These are phyloP conservation scores for Cebus imitator DNA, from an alignment of 2,113 vertebrate species.

Conservation along the genomic window DNA sequence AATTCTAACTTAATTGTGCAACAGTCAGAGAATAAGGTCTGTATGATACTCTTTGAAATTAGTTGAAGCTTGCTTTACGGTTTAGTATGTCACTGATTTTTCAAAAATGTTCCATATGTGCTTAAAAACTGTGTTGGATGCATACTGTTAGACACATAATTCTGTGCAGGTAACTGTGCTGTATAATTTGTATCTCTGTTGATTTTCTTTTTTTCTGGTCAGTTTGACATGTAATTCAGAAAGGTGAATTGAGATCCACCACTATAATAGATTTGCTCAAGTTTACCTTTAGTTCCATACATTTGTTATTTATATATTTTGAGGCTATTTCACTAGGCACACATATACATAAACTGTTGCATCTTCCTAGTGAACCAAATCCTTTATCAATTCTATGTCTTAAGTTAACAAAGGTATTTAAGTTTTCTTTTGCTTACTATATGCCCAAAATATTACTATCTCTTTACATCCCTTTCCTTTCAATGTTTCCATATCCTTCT, in stretches of 20 bases:
- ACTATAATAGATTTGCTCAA: background rate
- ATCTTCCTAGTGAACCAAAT: background rate
- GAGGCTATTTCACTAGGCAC: background rate
- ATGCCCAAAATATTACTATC: background rate
- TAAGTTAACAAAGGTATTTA: background rate
- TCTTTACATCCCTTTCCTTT: background rate
- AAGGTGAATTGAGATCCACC: background rate
- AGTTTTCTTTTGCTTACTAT: background rate
- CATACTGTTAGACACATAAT: background rate
- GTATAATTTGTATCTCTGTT: background rate
- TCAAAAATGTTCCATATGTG: background rate
- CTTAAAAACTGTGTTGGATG: background rate
- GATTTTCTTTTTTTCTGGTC: background rate
- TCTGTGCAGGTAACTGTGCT: background rate
- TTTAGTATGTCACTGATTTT: background rate
- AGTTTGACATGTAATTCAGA: background rate
- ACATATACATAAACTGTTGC: background rate
- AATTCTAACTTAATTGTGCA: background rate
- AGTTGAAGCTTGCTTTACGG: background rate
- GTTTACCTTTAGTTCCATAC: background rate
- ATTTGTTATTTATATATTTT: background rate
- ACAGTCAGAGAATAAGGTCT: background rate
- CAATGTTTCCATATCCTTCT: background rate
- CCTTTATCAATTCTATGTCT: background rate
- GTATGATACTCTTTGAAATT: background rate